Percentiles rank a stretch among this genome's conserved stretches.
Conservation (phyloP, 2,797 vertebrate genomes). For the Acipenser transmontanus region DNA sequence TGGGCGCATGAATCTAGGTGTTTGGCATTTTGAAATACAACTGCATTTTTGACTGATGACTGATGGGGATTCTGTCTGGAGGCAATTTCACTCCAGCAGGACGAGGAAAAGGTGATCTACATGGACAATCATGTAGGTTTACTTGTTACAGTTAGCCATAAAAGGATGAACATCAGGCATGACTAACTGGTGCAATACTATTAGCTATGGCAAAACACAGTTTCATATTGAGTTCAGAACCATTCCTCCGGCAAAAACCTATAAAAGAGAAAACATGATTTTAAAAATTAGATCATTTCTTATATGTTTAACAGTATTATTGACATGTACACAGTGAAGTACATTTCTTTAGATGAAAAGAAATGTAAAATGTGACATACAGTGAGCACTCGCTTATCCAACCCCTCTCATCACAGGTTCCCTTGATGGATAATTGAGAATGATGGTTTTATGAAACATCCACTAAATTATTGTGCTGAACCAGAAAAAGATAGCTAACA, state of each 20-base stretch:
- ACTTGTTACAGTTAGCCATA: constrained; percentile 67
- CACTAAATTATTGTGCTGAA: no score
- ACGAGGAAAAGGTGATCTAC: constrained; percentile 69
- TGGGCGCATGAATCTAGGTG: constrained; percentile 92
- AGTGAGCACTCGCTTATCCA: not conserved
- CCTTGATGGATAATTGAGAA: no score
- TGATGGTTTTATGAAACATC: no score
- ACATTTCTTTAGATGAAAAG: no score
- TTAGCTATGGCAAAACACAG: constrained; percentile 74
- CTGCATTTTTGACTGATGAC: constrained; percentile 67
- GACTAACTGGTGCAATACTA: constrained; percentile 66
- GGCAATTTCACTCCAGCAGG: constrained; percentile 78
- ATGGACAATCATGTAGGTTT: constrained; percentile 74
- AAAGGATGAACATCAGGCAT: constrained; percentile 74
- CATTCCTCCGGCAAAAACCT: constrained; percentile 82
- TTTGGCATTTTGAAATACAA: constrained; percentile 74
- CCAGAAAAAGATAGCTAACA: no score
- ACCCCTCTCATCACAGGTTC: not conserved
- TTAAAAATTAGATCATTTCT: constrained; percentile 21
- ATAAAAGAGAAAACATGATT: constrained; percentile 38
- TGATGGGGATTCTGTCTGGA: constrained; percentile 60
- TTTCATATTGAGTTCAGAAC: constrained; percentile 79
- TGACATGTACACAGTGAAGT: not conserved
- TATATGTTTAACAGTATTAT: not conserved
- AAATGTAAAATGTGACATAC: no score